phyloP scores from a whole-genome alignment of 2,888 invertebrate genomes.

The Notodonta dromedarius region DNA sequence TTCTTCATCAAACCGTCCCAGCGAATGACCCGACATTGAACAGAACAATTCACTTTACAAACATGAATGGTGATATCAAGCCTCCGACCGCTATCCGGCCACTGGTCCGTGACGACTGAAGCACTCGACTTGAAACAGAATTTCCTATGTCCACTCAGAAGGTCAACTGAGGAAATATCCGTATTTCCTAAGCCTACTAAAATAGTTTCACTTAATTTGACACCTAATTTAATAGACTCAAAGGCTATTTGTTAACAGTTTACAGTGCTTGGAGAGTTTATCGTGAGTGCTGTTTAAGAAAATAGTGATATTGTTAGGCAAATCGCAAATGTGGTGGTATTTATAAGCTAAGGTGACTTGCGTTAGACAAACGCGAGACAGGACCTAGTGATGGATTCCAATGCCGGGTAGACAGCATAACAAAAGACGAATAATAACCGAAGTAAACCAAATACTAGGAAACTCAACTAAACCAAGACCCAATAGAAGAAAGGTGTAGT shows the following conservation, averaged over 20 bases:
- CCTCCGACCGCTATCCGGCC: conserved; percentile 34
- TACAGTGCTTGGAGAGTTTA: neutral
- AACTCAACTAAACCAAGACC: too few relatives aligned
- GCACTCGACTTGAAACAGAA: conserved; percentile 56
- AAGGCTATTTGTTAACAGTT: neutral
- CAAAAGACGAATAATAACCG: too few relatives aligned
- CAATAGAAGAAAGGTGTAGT: too few relatives aligned
- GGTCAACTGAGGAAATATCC: conserved; percentile 62
- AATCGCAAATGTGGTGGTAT: too few relatives aligned
- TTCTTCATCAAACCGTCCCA: neutral
- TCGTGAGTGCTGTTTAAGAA: neutral
- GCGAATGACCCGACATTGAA: conserved; percentile 22
- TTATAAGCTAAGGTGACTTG: too few relatives aligned
- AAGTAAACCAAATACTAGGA: too few relatives aligned
- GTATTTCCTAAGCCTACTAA: conserved; percentile 47
- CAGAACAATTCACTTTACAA: conserved; percentile 30
- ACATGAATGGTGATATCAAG: conserved; percentile 35
- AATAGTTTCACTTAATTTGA: conserved; percentile 45
- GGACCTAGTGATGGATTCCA: too few relatives aligned
- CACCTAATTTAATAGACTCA: conserved; percentile 12
- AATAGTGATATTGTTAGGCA: too few relatives aligned
- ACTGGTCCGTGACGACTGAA: conserved; percentile 47
- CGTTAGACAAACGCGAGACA: too few relatives aligned
- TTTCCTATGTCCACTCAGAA: conserved; percentile 57
- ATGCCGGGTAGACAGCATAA: too few relatives aligned